Conservation (phyloP, 1,140 invertebrate species). For the Patella vulgata region DNA sequence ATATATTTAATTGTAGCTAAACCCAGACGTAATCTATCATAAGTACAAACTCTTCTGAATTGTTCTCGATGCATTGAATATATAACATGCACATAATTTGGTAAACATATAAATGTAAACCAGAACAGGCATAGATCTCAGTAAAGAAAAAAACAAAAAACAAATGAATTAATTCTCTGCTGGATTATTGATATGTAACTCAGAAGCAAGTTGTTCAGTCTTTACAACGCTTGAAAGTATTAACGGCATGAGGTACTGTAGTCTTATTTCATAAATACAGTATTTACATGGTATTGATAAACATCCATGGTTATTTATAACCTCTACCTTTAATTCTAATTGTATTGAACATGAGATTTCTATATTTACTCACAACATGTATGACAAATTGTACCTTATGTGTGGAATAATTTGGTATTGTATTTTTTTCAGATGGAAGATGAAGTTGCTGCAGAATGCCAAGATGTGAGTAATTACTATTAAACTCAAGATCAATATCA, state of each 20-base stretch:
- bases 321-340: neutral
- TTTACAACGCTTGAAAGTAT: too few species aligned
- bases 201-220: too few species aligned
- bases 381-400: neutral
- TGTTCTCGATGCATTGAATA: too few species aligned
- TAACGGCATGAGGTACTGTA: neutral
- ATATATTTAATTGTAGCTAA: too few species aligned
- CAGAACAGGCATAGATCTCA: too few species aligned
- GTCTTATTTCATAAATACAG: neutral
- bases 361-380: neutral
- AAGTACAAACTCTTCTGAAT: too few species aligned
- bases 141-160: too few species aligned
- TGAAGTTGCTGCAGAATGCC: slow-evolving; percentile 44
- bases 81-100: too few species aligned
- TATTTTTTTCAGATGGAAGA: slow-evolving; percentile 46
- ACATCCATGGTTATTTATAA: neutral
- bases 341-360: neutral
- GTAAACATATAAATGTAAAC: too few species aligned
- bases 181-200: too few species aligned
- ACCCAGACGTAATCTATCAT: too few species aligned
- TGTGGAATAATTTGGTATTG: slow-evolving; percentile 11
- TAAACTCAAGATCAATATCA: neutral
- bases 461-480: slow-evolving; percentile 54
- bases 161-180: too few species aligned
- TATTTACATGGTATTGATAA: neutral